A percentile compares a stretch with the other conserved stretches of the same genome.
Evolutionary conservation across 2,797 vertebrate genomes (phyloP).

Genomic region (Enteromius mattozi): DNA sequence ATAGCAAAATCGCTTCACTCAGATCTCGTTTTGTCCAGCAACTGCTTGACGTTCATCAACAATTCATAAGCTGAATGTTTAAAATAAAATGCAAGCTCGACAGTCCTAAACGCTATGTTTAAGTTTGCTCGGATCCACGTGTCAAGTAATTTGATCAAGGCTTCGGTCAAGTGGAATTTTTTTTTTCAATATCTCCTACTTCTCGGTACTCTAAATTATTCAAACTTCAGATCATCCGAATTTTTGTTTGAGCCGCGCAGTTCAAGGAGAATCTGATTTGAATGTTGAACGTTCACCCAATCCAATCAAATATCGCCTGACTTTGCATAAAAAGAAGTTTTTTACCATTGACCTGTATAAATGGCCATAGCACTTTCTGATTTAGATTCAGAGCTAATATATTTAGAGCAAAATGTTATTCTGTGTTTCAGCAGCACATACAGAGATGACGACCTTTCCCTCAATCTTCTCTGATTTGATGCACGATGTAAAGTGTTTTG

Average conservation of each 20-base stretch:
- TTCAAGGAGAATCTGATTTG: slow-evolving; percentile 5
- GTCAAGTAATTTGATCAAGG: slow-evolving; percentile 29
- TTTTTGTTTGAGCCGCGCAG: not conserved
- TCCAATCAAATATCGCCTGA: not conserved
- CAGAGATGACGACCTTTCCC: not conserved
- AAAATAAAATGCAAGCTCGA: slow-evolving; percentile 25
- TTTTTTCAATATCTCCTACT: not conserved
- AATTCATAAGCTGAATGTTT: slow-evolving; percentile 28
- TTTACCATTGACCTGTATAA: slow-evolving; percentile 5
- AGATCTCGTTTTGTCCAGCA: slow-evolving; percentile 31
- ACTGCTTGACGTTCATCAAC: slow-evolving; percentile 41
- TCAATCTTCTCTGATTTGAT: not conserved
- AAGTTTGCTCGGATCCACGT: not conserved
- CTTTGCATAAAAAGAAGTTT: not conserved
- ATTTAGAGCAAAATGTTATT: not conserved
- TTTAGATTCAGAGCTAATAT: not conserved
- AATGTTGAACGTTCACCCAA: not conserved
- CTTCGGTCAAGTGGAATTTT: slow-evolving; percentile 1
- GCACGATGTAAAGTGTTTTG: slow-evolving; percentile 13
- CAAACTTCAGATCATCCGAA: not conserved
- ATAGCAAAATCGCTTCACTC: not conserved
- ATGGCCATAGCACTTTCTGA: not conserved
- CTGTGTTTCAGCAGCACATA: not conserved
- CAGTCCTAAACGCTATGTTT: slow-evolving; percentile 22
- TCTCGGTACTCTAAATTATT: slow-evolving; percentile 14